These are phyloP conservation scores for Drosophila sordidula DNA, from an alignment of 2,888 invertebrate genomes.

Conservation along the genomic window DNA sequence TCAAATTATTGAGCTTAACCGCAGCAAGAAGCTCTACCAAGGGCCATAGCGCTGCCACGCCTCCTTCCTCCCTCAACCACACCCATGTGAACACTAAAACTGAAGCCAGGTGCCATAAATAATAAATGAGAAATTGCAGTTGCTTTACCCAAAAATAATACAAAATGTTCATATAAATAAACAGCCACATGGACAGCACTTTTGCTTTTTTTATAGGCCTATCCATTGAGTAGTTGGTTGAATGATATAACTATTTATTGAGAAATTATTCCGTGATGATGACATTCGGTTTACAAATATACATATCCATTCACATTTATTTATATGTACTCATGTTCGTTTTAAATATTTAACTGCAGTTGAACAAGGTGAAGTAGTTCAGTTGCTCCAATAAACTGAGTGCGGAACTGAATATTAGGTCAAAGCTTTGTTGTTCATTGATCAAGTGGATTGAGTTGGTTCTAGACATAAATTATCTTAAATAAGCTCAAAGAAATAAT, in stretches of 20 bases:
- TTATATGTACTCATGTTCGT: background rate
- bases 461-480: too few species aligned
- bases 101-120: conserved; percentile 72
- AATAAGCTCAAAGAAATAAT: too few species aligned
- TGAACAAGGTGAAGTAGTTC: background rate
- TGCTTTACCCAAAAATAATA: conserved; percentile 29
- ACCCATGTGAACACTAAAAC: conserved; percentile 63
- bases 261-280: conserved; percentile 1
- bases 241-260: conserved; percentile 19
- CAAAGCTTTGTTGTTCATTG: too few species aligned
- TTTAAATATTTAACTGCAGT: background rate
- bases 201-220: background rate
- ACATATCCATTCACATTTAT: background rate
- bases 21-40: conserved; percentile 40
- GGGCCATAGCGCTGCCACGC: too few species aligned
- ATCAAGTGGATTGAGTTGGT: too few species aligned
- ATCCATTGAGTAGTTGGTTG: conserved; percentile 1
- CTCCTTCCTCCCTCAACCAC: conserved; percentile 1
- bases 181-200: conserved; percentile 23
- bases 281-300: background rate
- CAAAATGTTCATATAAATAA: conserved; percentile 51
- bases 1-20: conserved; percentile 55
- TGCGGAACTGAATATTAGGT: background rate
- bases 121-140: conserved; percentile 74
- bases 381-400: background rate